These are phyloP conservation scores for Philypnodon macrostomus DNA, from an alignment of 2,797 vertebrate genomes.

Conservation along the genomic window DNA sequence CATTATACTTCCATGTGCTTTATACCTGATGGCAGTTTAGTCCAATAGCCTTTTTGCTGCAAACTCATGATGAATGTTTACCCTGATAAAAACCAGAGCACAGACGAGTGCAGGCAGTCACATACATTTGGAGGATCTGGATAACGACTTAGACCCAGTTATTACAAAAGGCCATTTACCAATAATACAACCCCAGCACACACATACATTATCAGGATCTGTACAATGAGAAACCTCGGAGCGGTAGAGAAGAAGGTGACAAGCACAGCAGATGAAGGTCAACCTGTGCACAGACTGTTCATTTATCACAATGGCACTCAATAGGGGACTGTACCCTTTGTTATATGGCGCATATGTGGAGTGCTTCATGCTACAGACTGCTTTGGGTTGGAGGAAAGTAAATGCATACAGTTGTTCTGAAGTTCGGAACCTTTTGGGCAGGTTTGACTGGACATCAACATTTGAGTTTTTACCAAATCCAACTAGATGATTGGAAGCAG, in stretches of 20 bases:
- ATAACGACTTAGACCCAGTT: constrained; percentile 8
- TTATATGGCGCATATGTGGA: not conserved
- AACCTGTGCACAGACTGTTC: constrained; percentile 22
- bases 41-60: not conserved
- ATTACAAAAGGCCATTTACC: constrained; percentile 32
- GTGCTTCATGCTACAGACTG: constrained; percentile 1
- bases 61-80: constrained; percentile 19
- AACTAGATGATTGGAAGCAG: too few species aligned
- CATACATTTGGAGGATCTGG: constrained; percentile 45
- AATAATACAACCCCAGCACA: constrained; percentile 34
- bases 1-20: too few species aligned
- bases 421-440: not conserved
- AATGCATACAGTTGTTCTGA: too few species aligned
- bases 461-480: too few species aligned
- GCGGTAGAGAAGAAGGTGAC: constrained; percentile 2
- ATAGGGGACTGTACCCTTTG: constrained; percentile 4
- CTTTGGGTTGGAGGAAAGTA: too few species aligned
- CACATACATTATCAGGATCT: constrained; percentile 47
- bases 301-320: constrained; percentile 15
- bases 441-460: too few species aligned
- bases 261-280: constrained; percentile 37
- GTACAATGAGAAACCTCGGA: constrained; percentile 10
- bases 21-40: too few species aligned
- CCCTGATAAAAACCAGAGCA: constrained; percentile 15
- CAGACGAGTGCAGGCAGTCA: constrained; percentile 7